These are phyloP conservation scores for Gryon sp. DNA, from an alignment of 1,140 invertebrate genomes.

Conservation along the genomic window DNA sequence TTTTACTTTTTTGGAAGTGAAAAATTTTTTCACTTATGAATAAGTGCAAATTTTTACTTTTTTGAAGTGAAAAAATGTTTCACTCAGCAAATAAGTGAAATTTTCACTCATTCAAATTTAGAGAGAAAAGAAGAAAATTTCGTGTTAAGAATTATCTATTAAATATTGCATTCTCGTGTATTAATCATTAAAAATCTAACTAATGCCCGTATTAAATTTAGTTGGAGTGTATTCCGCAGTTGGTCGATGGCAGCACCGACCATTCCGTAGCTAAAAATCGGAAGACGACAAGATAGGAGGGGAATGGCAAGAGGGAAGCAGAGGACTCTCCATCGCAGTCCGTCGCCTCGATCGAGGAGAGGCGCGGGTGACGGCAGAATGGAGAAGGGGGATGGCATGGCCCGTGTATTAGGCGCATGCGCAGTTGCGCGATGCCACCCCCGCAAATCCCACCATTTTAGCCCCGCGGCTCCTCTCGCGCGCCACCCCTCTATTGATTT, in stretches of 20 bases:
- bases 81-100: too few relatives aligned
- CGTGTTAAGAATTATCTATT: too few relatives aligned
- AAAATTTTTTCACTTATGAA: too few relatives aligned
- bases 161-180: neutral
- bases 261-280: slow-evolving; percentile 53
- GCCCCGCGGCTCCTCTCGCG: slow-evolving; percentile 74
- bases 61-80: too few relatives aligned
- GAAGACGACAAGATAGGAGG: slow-evolving; percentile 36
- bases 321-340: slow-evolving; percentile 78
- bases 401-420: slow-evolving; percentile 68
- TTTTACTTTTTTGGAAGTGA: too few relatives aligned
- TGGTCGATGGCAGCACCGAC: slow-evolving; percentile 70
- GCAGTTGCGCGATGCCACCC: slow-evolving; percentile 54
- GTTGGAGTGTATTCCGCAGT: slow-evolving; percentile 11
- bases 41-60: too few relatives aligned
- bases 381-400: slow-evolving; percentile 24
- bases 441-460: slow-evolving; percentile 54
- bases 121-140: too few relatives aligned
- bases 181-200: slow-evolving; percentile 1
- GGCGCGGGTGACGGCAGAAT: slow-evolving; percentile 17
- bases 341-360: slow-evolving; percentile 74
- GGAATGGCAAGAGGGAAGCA: slow-evolving; percentile 54
- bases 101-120: too few relatives aligned
- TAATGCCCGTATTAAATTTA: neutral
- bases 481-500: slow-evolving; percentile 80